These are phyloP conservation scores for Leptodactylus fallax DNA, from an alignment of 2,797 vertebrate genomes.

Conservation along the genomic window DNA sequence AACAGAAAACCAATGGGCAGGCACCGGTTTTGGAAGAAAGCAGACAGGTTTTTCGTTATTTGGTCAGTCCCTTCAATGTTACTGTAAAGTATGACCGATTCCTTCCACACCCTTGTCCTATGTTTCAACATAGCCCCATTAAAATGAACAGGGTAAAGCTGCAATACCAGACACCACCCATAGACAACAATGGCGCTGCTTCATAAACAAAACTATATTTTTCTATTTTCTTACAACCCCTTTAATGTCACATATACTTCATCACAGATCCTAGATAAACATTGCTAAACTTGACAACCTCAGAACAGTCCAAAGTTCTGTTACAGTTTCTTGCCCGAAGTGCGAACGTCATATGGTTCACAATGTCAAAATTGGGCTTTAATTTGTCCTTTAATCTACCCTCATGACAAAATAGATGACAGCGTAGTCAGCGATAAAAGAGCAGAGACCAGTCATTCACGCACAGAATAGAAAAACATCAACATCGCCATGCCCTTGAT, in stretches of 20 bases:
- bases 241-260: background rate
- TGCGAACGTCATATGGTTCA: background rate
- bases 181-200: background rate
- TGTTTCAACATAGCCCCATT: too few relatives aligned
- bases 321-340: background rate
- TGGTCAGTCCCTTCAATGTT: too few relatives aligned
- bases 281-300: background rate
- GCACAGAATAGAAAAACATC: constrained; percentile 35
- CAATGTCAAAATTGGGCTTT: constrained; percentile 1
- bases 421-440: constrained; percentile 43
- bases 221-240: background rate
- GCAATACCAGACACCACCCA: background rate
- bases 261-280: background rate
- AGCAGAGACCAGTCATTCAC: constrained; percentile 34
- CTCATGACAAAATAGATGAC: constrained; percentile 1
- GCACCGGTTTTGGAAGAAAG: too few relatives aligned
- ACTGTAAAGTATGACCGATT: too few relatives aligned
- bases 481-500: constrained; percentile 34
- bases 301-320: background rate
- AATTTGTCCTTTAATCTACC: constrained; percentile 36
- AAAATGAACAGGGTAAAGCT: background rate
- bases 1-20: too few relatives aligned
- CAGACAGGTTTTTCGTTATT: too few relatives aligned
- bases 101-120: too few relatives aligned
- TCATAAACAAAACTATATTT: background rate